A percentile compares a stretch with the other conserved stretches of the same genome.
Evolutionary conservation across 2,888 invertebrate species (phyloP).

Genomic region (Alcis repandata): DNA sequence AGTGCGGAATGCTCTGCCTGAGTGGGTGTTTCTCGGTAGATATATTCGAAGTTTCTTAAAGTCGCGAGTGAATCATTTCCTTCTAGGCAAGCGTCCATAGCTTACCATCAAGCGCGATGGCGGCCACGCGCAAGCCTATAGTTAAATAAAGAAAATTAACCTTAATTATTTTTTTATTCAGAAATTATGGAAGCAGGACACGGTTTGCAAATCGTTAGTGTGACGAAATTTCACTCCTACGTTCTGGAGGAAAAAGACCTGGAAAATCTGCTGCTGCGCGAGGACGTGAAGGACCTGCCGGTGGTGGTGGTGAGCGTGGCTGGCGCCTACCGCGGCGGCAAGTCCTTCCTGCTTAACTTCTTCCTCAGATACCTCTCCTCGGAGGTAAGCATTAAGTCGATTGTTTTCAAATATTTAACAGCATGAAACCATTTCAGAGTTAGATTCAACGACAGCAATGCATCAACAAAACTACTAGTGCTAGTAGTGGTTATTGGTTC

Average conservation of each 20-base stretch:
- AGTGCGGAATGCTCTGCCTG: too few species aligned
- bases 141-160: too few species aligned
- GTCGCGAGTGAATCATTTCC: too few species aligned
- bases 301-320: conserved; percentile 55
- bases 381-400: conserved; percentile 38
- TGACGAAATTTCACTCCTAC: conserved; percentile 37
- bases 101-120: too few species aligned
- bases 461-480: too few species aligned
- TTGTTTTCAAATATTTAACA: background rate
- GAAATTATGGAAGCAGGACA: conserved; percentile 30
- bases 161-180: too few species aligned
- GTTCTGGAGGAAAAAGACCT: conserved; percentile 41
- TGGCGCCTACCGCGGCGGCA: conserved; percentile 54
- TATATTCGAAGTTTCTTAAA: too few species aligned
- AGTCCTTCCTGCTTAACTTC: conserved; percentile 55
- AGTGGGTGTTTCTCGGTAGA: too few species aligned
- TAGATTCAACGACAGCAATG: too few species aligned
- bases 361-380: conserved; percentile 52
- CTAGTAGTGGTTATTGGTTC: too few species aligned
- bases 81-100: too few species aligned
- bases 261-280: conserved; percentile 40
- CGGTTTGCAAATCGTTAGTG: conserved; percentile 36
- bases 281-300: conserved; percentile 46
- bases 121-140: too few species aligned
- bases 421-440: background rate